Conservation (phyloP, 2,888 invertebrate species). For the Orthosia incerta region DNA sequence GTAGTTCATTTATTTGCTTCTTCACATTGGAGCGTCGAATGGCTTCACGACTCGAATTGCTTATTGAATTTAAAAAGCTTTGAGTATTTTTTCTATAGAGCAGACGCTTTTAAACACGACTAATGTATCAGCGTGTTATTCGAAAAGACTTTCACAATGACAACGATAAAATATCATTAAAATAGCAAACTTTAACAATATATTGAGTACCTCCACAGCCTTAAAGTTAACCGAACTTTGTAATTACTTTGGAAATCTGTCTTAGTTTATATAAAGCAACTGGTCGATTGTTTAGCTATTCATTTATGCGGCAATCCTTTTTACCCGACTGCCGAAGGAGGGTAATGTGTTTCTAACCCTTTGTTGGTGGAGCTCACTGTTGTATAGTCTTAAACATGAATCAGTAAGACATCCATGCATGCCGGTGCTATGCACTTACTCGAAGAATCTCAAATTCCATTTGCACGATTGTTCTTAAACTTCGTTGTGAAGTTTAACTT, state of each 20-base stretch:
- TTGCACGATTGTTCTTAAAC: slow-evolving; percentile 51
- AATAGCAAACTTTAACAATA: slow-evolving; percentile 40
- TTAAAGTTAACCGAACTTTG: slow-evolving; percentile 44
- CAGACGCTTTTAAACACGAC: slow-evolving; percentile 26
- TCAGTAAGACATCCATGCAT: slow-evolving; percentile 27
- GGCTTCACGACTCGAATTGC: slow-evolving; percentile 53
- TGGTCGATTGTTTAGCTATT: slow-evolving; percentile 41
- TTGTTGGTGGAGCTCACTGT: slow-evolving; percentile 12
- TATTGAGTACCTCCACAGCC: slow-evolving; percentile 37
- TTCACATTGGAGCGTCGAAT: slow-evolving; percentile 53
- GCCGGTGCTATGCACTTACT: slow-evolving; percentile 21
- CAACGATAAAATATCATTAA: slow-evolving; percentile 42
- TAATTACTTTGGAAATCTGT: slow-evolving; percentile 49
- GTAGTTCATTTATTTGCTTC: slow-evolving; percentile 65
- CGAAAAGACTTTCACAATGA: slow-evolving; percentile 21
- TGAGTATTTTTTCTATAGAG: slow-evolving; percentile 30
- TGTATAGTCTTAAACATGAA: slow-evolving; percentile 13
- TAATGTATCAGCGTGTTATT: slow-evolving; percentile 37
- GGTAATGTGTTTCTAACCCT: too few species aligned
- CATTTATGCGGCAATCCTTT: slow-evolving; percentile 38
- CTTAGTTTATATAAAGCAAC: slow-evolving; percentile 43
- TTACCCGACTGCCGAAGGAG: too few species aligned
- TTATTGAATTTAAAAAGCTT: slow-evolving; percentile 59
- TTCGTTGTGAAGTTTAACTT: slow-evolving; percentile 42
- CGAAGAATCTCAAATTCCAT: slow-evolving; percentile 44